Conservation (phyloP, 2,888 invertebrate genomes). For the Anoncus sp. region DNA sequence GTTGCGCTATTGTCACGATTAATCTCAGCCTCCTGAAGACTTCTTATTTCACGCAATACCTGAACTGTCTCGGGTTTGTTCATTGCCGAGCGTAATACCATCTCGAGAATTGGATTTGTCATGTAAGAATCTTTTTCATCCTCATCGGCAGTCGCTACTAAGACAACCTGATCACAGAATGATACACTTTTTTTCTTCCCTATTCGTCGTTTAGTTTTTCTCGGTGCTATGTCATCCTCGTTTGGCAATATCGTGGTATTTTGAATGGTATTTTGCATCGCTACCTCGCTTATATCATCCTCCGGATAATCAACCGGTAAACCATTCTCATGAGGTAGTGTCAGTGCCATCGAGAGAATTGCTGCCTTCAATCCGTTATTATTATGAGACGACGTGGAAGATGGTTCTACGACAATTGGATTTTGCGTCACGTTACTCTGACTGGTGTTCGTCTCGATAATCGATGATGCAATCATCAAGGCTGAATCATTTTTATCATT, state of each 20-base stretch:
- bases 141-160: conserved; percentile 96
- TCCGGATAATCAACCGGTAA: conserved; percentile 81
- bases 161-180: conserved; percentile 96
- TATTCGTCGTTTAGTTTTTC: conserved; percentile 84
- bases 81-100: conserved; percentile 93
- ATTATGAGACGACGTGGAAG: conserved; percentile 59
- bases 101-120: conserved; percentile 95
- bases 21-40: conserved; percentile 82
- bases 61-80: conserved; percentile 88
- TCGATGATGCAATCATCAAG: too few species aligned
- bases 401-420: conserved; percentile 22
- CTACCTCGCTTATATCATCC: conserved; percentile 81
- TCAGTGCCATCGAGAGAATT: conserved; percentile 80
- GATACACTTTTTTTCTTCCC: conserved; percentile 95
- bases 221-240: conserved; percentile 82
- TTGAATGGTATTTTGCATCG: conserved; percentile 82
- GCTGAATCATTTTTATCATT: conserved; percentile 50
- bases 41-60: conserved; percentile 84
- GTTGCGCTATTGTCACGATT: conserved; percentile 79
- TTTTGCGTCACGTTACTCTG: conserved; percentile 68
- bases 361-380: conserved; percentile 78
- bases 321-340: conserved; percentile 84
- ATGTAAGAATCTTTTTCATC: conserved; percentile 96
- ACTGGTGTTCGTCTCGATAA: conserved; percentile 73
- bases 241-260: conserved; percentile 80